phyloP scores from a whole-genome alignment of 2,888 invertebrate species.

The Athalia cordata region DNA sequence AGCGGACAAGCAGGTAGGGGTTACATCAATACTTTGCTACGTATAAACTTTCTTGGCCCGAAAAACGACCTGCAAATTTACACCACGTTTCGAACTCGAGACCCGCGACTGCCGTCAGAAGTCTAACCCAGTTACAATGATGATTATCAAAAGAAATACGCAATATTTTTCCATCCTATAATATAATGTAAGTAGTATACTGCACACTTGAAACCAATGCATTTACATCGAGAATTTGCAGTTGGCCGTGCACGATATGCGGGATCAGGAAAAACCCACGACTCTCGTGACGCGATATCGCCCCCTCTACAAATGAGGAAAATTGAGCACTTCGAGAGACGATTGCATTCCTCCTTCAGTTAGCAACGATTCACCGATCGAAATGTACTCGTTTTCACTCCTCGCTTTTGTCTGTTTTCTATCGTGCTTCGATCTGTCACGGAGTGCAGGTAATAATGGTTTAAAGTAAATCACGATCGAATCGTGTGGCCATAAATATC shows the following conservation, averaged over 20 bases:
- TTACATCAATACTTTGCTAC: conserved; percentile 28
- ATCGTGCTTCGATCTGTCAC: not conserved
- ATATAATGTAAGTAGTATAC: no score
- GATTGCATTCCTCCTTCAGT: not conserved
- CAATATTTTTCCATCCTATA: no score
- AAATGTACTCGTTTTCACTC: not conserved
- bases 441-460: not conserved
- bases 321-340: no score
- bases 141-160: no score
- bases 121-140: no score
- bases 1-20: conserved; percentile 13
- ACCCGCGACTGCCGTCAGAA: not conserved
- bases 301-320: no score
- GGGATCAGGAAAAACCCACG: no score
- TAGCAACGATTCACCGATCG: not conserved
- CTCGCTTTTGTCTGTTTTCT: not conserved
- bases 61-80: not conserved
- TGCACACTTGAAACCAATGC: no score
- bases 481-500: no score
- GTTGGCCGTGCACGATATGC: no score
- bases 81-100: not conserved
- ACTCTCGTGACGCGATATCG: no score
- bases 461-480: not conserved
- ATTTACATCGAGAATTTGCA: no score
- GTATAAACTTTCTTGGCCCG: not conserved